Conservation (phyloP, 2,797 vertebrate species). For the Sebastes variabilis region DNA sequence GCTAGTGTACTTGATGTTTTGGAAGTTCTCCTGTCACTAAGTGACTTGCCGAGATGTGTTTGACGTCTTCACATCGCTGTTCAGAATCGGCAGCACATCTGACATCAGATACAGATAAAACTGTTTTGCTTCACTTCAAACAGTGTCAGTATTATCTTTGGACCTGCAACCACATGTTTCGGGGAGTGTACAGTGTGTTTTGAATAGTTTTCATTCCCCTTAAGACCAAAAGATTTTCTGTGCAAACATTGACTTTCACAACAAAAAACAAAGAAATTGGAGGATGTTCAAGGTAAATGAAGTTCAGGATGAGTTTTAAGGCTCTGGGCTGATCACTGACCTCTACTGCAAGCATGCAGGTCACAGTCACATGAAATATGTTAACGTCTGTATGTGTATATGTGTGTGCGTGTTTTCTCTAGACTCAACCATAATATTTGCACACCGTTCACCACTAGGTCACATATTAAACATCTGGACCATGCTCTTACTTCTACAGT, state of each 20-base stretch:
- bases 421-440: slow-evolving; percentile 2
- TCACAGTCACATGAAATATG: slow-evolving; percentile 57
- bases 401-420: background rate
- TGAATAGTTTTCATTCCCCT: slow-evolving; percentile 7
- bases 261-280: background rate
- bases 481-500: background rate
- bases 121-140: slow-evolving; percentile 4
- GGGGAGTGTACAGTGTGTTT: background rate
- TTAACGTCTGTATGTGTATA: slow-evolving; percentile 5
- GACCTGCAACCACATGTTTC: background rate
- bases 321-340: slow-evolving; percentile 32
- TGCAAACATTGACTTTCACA: background rate
- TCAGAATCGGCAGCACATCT: background rate
- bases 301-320: slow-evolving; percentile 11
- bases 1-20: background rate
- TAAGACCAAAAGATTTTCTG: background rate
- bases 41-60: background rate
- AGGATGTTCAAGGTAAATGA: background rate
- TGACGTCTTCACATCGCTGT: background rate
- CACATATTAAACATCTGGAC: background rate
- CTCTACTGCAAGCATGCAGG: slow-evolving; percentile 16
- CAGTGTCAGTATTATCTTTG: background rate
- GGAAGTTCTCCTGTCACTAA: background rate
- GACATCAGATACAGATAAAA: slow-evolving; percentile 41
- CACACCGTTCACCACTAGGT: background rate